A percentile compares a stretch with the other conserved stretches of the same genome.
Conservation (phyloP, 2,113 vertebrate genomes). For the Motacilla alba region DNA sequence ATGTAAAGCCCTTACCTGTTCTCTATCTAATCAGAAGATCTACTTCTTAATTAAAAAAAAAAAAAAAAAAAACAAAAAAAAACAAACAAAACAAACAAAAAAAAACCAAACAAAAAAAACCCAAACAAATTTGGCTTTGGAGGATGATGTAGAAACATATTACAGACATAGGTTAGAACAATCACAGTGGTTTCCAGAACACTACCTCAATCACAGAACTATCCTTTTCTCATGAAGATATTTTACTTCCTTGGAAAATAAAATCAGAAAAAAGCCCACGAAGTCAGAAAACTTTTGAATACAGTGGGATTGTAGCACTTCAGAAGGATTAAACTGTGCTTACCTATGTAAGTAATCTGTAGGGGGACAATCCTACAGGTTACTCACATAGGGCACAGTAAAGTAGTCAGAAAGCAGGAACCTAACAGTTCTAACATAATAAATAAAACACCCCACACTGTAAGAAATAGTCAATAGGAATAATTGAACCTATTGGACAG, state of each 20-base stretch:
- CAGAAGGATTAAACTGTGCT: background rate
- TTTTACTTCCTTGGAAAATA: background rate
- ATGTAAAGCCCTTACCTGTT: background rate
- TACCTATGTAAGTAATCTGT: background rate
- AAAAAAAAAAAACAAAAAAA: too few relatives aligned
- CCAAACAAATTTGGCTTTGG: background rate
- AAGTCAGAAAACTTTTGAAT: background rate
- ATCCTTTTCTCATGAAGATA: background rate
- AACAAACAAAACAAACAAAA: too few relatives aligned
- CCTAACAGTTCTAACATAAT: background rate
- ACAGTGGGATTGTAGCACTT: background rate
- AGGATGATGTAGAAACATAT: background rate
- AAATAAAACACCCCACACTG: background rate
- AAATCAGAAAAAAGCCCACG: background rate
- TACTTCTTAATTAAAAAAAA: background rate
- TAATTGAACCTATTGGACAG: background rate
- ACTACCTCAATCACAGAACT: background rate
- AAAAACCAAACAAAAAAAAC: background rate
- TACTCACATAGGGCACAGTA: background rate
- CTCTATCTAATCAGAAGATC: background rate
- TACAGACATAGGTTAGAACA: background rate
- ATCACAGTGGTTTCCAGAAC: background rate
- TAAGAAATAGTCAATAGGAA: background rate
- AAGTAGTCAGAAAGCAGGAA: background rate
- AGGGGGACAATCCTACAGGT: background rate